Conservation (phyloP, 1,140 invertebrate genomes). For the Drosophila ambigua region DNA sequence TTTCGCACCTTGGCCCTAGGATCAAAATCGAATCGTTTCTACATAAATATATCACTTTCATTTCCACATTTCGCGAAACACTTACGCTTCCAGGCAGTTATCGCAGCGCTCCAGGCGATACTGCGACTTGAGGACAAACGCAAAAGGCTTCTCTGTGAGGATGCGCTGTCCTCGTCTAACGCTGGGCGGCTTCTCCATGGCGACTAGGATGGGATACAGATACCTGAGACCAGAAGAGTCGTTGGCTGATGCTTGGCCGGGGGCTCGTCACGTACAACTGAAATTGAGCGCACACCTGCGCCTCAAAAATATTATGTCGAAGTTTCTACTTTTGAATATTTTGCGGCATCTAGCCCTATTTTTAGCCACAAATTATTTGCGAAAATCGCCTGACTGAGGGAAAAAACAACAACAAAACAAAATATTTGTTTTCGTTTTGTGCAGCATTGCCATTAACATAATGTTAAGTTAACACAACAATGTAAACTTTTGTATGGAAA, state of each 20-base stretch:
- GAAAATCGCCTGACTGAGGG: slow-evolving; percentile 49
- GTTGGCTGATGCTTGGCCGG: slow-evolving; percentile 17
- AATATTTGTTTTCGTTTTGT: slow-evolving; percentile 14
- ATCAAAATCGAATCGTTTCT: slow-evolving; percentile 59
- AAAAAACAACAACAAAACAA: slow-evolving; percentile 24
- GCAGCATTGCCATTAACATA: no score
- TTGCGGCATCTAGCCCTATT: slow-evolving; percentile 69
- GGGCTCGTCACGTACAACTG: slow-evolving; percentile 44
- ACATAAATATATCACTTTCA: not conserved
- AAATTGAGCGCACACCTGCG: slow-evolving; percentile 54
- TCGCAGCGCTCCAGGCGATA: slow-evolving; percentile 86
- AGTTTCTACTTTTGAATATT: slow-evolving; percentile 49
- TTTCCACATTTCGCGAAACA: slow-evolving; percentile 1
- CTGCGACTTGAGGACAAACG: slow-evolving; percentile 86
- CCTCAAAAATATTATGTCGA: slow-evolving; percentile 66
- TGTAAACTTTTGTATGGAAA: no score
- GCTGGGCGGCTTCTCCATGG: not conserved
- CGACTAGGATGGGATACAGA: not conserved
- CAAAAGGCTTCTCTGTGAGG: slow-evolving; percentile 86
- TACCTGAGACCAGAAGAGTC: not conserved
- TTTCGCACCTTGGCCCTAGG: slow-evolving; percentile 88
- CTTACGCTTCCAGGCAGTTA: slow-evolving; percentile 87
- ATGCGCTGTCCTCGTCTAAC: slow-evolving; percentile 84
- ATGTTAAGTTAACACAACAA: no score
- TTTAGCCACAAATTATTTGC: slow-evolving; percentile 66